Evolutionary conservation across 2,113 vertebrate genomes (phyloP), one percentile per base, ranked within the genome.

Genomic region (Ellobius talpinus): DNA sequence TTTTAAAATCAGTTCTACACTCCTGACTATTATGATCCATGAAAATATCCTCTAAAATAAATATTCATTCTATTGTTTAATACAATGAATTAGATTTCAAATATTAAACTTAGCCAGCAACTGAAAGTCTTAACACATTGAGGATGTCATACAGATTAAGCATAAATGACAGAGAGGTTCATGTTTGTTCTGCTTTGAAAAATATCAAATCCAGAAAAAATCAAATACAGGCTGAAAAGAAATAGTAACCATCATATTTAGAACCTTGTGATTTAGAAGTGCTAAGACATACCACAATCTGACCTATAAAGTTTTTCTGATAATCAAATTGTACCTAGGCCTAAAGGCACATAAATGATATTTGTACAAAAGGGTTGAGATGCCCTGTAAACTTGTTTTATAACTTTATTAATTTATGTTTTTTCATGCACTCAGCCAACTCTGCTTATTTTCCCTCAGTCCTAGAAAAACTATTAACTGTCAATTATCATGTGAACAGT

Each of bases 301-400:
- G 78, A 96, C 87, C 90, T 93, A 93, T 76, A 93, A 91, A 89
- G 47, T 47, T 76, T 94, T 97, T 16, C 79, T 90, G 70, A 94
- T 90, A 90, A 96, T 97, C 65, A 42, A 93, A 88, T 93, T 90
- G 70, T 85, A 50, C 85, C 88, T 97, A 93, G 55, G 84, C 97
- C 87, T 89, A 55, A 93, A 96, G 94, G 94, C 50, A 93, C 8
- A 84, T 55, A 58, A 36, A 88, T 68, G 93, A 10, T 24, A 92
- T 97, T 97, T 92, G 50, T 68, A 95, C 87, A 36, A 87, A 96
- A 94, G 79, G 58, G 90, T 78, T 76, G 26, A 87, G 81, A 93
- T 68, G 36, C 74, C 84, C 84, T 94, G 50, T 90, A 92, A 95
- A 95, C n/a, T 91, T 96, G 16, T 90, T 93, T 93, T 92, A 89